Evolutionary conservation across 2,888 invertebrate species (phyloP).

Genomic region (Synanthedon formicaeformis): DNA sequence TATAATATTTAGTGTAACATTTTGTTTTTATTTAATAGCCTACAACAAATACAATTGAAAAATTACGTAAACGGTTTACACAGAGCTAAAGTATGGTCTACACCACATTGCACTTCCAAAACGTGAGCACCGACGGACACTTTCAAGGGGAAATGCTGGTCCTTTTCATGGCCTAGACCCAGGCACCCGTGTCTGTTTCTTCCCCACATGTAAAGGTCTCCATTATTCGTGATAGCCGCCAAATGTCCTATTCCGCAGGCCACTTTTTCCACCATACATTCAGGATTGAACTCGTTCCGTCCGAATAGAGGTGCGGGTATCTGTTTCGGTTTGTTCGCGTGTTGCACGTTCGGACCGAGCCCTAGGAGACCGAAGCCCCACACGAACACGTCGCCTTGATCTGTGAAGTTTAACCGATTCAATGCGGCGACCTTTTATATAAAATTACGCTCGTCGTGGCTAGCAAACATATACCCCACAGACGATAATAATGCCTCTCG

Average conservation of each 20-base stretch:
- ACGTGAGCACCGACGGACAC: conserved; percentile 84
- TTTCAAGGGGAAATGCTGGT: conserved; percentile 91
- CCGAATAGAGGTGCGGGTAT: conserved; percentile 89
- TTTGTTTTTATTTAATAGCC: background rate
- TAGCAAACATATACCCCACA: too few relatives aligned
- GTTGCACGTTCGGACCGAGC: conserved; percentile 82
- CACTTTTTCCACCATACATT: conserved; percentile 74
- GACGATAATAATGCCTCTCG: too few relatives aligned
- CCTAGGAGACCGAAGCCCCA: conserved; percentile 97
- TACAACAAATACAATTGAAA: background rate
- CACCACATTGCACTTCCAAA: conserved; percentile 80
- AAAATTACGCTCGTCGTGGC: too few relatives aligned
- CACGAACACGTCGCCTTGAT: conserved; percentile 84
- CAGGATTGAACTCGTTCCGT: conserved; percentile 82
- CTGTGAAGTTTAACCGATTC: conserved; percentile 47
- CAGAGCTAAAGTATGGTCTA: conserved; percentile 86
- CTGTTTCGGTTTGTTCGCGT: conserved; percentile 74
- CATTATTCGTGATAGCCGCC: conserved; percentile 84
- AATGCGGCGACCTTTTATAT: too few relatives aligned
- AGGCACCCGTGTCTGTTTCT: conserved; percentile 85
- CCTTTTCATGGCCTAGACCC: conserved; percentile 82
- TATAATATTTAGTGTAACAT: background rate
- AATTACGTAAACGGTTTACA: conserved; percentile 77
- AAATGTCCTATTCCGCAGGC: conserved; percentile 79
- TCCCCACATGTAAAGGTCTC: conserved; percentile 94